Evolutionary conservation across 2,888 invertebrate species (phyloP), one percentile per base, ranked within the genome.

Genomic region (Drosophila nigricruria): DNA sequence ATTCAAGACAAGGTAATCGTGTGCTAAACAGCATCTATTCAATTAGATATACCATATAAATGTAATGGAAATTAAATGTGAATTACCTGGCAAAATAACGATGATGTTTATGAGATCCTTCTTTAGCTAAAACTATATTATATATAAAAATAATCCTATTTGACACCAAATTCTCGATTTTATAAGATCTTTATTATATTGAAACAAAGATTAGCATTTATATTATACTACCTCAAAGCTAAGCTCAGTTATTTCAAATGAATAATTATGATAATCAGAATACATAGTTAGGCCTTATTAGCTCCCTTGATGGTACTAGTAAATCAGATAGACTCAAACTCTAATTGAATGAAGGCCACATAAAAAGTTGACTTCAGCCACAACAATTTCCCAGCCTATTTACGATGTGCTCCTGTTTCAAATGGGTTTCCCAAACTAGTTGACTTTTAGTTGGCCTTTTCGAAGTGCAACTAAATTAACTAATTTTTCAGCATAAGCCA

Each of bases 401-500:
- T 71, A 60, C 53, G 64, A 38, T n/a, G 40, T 45, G 62, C 68
- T 62, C 56, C 81, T 77, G 77, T 56, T 67, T 58, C 47, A 43
- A 82, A 72, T 77, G 47, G 32, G 23, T 25, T 67, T 34, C 27
- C 50, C 52, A 45, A 77, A 80, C 49, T 25, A 42, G 61, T 67
- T 56, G 59, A 20, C 40, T 50, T 68, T 70, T 63, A 54, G 43
- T 30, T 34, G 16, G 47, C 20, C 20, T 45, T 43, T 49, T 71
- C 49, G 60, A 71, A 81, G 54, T 71, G 77, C 70, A 82, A 63
- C 67, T 71, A 85, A 89, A 89, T 85, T 66, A 88, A 85, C 88
- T 85, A 85, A 85, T 89, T 88, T 89, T 82, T 85, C 73, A 80
- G 67, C 66, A 75, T 65, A 87, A 72, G 73, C 81, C 86, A 80